Percentiles rank a stretch among this genome's conserved stretches.
Conservation (phyloP, 2,888 invertebrate species). For the Alcis repandata region DNA sequence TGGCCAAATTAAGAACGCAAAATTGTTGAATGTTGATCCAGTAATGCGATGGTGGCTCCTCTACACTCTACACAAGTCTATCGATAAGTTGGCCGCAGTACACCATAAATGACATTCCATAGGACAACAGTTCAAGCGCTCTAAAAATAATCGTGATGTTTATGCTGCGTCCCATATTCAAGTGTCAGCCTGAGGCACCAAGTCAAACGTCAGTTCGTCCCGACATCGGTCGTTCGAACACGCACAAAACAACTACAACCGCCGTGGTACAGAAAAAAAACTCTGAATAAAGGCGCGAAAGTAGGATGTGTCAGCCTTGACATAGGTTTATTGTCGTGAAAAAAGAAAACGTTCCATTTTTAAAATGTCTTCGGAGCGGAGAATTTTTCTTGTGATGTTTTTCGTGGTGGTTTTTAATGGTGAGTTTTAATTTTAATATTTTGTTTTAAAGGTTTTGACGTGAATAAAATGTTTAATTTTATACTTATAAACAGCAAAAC, state of each 20-base stretch:
- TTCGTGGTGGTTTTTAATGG: slow-evolving; percentile 52
- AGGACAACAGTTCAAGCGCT: slow-evolving; percentile 54
- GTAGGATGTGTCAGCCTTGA: slow-evolving; percentile 64
- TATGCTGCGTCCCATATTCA: slow-evolving; percentile 64
- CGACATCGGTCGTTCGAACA: slow-evolving; percentile 60
- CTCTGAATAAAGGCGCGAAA: slow-evolving; percentile 65
- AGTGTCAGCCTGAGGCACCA: slow-evolving; percentile 63
- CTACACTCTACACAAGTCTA: not conserved
- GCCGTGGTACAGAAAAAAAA: slow-evolving; percentile 50
- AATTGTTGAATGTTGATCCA: not conserved
- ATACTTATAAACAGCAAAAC: no score
- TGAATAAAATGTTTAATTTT: not conserved
- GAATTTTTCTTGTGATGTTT: slow-evolving; percentile 49
- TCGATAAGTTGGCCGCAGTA: slow-evolving; percentile 25
- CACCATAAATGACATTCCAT: slow-evolving; percentile 61
- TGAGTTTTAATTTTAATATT: slow-evolving; percentile 48
- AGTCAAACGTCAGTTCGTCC: slow-evolving; percentile 62
- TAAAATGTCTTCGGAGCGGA: slow-evolving; percentile 45
- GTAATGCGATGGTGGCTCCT: not conserved
- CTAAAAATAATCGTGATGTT: slow-evolving; percentile 77
- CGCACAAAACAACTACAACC: slow-evolving; percentile 60
- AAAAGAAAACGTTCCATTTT: slow-evolving; percentile 47
- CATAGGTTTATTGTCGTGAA: slow-evolving; percentile 53
- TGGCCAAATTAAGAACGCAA: not conserved
- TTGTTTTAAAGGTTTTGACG: not conserved